Evolutionary conservation across 2,888 invertebrate species (phyloP).

Genomic region (Papilio gigon): DNA sequence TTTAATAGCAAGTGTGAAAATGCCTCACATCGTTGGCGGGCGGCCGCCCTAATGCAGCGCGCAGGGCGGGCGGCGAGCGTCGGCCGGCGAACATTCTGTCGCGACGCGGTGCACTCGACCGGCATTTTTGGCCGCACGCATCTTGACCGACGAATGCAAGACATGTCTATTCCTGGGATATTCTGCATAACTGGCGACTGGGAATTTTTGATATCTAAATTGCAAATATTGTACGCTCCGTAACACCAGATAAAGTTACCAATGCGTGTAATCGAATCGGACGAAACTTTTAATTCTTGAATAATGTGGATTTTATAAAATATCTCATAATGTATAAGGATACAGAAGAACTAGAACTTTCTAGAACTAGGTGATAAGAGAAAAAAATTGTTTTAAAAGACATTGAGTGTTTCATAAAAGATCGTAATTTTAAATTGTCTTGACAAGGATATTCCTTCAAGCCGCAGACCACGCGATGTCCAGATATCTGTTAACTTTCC

Average conservation of each 20-base stretch:
- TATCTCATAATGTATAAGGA: too few species aligned
- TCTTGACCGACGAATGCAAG: conserved; percentile 43
- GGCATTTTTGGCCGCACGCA: conserved; percentile 45
- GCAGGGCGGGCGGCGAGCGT: conserved; percentile 19
- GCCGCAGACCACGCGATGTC: too few species aligned
- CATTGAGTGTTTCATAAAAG: too few species aligned
- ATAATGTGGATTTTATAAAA: too few species aligned
- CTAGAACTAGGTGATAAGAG: too few species aligned
- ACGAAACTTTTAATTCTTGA: background rate
- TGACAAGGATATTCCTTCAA: background rate
- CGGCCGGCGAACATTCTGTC: conserved; percentile 24
- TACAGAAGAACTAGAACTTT: too few species aligned
- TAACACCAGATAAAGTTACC: background rate
- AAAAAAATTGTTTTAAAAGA: too few species aligned
- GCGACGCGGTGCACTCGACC: conserved; percentile 42
- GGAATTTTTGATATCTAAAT: conserved; percentile 26
- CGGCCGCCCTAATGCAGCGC: conserved; percentile 29
- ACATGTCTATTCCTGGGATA: conserved; percentile 44
- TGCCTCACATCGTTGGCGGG: conserved; percentile 15
- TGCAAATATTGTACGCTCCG: conserved; percentile 1
- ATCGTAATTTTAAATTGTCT: background rate
- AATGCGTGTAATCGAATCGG: conserved; percentile 2
- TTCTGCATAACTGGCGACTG: conserved; percentile 37
- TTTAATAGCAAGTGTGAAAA: conserved; percentile 35
- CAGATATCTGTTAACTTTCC: too few species aligned